Evolutionary conservation across 1,140 invertebrate genomes (phyloP), one percentile per base, ranked within the genome.

Genomic region (Brachionus rotundiformis): DNA sequence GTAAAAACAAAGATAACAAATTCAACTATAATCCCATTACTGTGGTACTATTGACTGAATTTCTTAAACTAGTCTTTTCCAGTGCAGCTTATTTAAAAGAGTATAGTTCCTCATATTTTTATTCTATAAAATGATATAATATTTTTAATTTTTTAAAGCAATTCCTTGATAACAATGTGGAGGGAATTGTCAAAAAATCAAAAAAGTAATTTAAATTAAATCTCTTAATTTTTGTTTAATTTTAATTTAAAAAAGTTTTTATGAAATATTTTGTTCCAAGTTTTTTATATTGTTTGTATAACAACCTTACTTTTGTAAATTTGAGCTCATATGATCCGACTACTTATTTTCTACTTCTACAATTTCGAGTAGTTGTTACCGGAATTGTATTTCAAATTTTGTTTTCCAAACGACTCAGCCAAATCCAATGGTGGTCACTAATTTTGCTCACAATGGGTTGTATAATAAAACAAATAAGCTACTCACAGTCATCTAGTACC

Each of bases 221-320:
- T 27, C n/a, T 16, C 65, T 83, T 31, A 79, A 16, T 23, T 29
- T 19, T 73, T 83, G 16, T 7, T 39, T 71, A 23, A 27, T 39
- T 49, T 39, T 36, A 81, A 31, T n/a, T n/a, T 71, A 27, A 16
- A 71, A 61, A 86, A 92, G 91, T 96, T 7, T 87, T 95, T 82
- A 83, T 91, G n/a, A 86, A 95, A 19, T 98, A 98, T 85, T 93
- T 95, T 88, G 91, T 97, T 77, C 95, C 95, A 54, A 92, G 95
- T 5, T 90, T 93, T 84, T 88, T 97, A 31, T 98, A 98, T 86
- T 96, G 94, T 85, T 88, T 97, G 3, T 98, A 98, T 88, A 98
- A 98, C 86, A 97, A 97, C 89, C 90, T 98, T 83, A 91, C 94
- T 10, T 98, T 96, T 89, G 90, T 94, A 23, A 97, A 96, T 89